These are phyloP conservation scores for Parnassius smintheus DNA, from an alignment of 2,888 invertebrate species.

Conservation along the genomic window DNA sequence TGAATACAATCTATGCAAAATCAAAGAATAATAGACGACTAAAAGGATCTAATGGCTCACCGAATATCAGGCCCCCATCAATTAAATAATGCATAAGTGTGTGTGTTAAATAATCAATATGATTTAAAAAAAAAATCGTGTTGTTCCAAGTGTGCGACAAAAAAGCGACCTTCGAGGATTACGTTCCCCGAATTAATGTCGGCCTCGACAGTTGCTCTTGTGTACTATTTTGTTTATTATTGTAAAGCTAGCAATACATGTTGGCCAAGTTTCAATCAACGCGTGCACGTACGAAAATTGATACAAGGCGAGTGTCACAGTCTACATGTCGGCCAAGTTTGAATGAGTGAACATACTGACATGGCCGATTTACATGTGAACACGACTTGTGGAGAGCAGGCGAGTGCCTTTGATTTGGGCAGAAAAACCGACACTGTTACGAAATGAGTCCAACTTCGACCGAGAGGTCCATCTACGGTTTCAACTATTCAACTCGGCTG, in stretches of 20 bases:
- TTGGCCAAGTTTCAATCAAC: neutral
- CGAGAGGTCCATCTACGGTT: no score
- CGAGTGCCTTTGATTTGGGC: no score
- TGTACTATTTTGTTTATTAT: constrained; percentile 7
- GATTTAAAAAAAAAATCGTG: constrained; percentile 1
- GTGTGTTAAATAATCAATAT: neutral
- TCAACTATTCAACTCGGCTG: no score
- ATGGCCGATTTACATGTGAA: no score
- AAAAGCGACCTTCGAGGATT: constrained; percentile 4
- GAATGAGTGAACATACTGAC: no score
- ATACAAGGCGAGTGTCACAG: no score
- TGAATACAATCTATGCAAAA: constrained; percentile 15
- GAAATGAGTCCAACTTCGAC: no score
- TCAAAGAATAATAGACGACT: neutral
- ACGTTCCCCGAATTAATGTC: neutral
- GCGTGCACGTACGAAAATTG: no score
- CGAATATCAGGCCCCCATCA: constrained; percentile 1
- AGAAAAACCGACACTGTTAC: no score
- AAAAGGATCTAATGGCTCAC: neutral
- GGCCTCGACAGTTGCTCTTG: neutral
- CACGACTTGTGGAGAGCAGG: no score
- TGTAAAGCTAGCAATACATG: no score
- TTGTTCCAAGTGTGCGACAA: constrained; percentile 7
- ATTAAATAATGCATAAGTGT: constrained; percentile 1
- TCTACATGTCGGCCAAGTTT: no score